Conservation (phyloP, 2,888 invertebrate genomes). For the Choreutis nemorana region DNA sequence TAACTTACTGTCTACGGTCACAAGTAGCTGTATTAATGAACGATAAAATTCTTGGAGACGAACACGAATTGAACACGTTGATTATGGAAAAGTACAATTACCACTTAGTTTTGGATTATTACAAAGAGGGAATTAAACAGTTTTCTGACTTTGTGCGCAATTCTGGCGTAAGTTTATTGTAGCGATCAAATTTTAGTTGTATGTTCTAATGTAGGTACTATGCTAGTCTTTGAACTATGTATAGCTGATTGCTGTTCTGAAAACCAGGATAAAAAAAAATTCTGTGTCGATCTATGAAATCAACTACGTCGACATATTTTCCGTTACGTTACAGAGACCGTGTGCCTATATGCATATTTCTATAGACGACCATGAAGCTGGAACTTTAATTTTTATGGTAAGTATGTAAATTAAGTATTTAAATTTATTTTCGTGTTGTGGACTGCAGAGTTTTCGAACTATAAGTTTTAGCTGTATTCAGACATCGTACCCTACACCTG, state of each 20-base stretch:
- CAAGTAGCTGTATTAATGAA: slow-evolving; percentile 58
- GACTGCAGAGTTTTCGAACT: not conserved
- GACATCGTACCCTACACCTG: slow-evolving; percentile 67
- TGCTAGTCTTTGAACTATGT: not conserved
- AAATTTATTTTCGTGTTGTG: not conserved
- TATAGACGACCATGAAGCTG: slow-evolving; percentile 43
- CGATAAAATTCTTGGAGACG: slow-evolving; percentile 59
- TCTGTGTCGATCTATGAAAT: no score
- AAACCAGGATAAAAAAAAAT: no score
- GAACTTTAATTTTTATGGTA: slow-evolving; percentile 69
- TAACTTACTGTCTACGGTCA: slow-evolving; percentile 44
- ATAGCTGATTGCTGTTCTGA: not conserved
- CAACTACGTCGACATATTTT: no score
- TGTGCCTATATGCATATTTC: slow-evolving; percentile 63
- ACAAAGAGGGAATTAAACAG: slow-evolving; percentile 37
- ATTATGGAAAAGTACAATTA: slow-evolving; percentile 51
- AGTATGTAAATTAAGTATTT: slow-evolving; percentile 12
- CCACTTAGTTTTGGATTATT: slow-evolving; percentile 46
- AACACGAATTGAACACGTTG: slow-evolving; percentile 45
- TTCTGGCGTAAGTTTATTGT: slow-evolving; percentile 37
- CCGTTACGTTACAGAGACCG: slow-evolving; percentile 68
- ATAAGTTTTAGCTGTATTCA: slow-evolving; percentile 55
- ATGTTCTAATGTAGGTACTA: not conserved
- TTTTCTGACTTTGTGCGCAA: slow-evolving; percentile 44
- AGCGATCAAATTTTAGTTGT: not conserved